Evolutionary conservation across 2,888 invertebrate genomes (phyloP).

Genomic region (Hipparchia sbordonii): DNA sequence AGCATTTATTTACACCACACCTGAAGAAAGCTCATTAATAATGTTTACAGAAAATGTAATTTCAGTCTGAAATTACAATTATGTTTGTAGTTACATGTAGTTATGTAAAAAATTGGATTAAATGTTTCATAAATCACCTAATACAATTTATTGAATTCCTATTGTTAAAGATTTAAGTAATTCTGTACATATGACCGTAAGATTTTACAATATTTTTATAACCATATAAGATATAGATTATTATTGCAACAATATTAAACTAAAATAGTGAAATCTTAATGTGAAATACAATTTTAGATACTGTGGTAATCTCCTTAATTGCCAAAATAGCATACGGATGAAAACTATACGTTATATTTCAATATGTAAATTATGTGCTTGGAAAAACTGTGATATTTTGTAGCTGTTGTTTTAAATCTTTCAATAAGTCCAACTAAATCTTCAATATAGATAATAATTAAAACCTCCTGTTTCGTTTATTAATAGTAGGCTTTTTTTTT

Average conservation of each 20-base stretch:
- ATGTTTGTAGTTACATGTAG: constrained; percentile 35
- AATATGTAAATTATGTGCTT: constrained; percentile 24
- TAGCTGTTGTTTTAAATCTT: too few relatives aligned
- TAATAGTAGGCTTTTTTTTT: too few relatives aligned
- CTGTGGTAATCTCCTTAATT: constrained; percentile 83
- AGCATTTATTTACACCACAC: constrained; percentile 78
- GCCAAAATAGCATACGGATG: constrained; percentile 73
- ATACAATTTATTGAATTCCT: constrained; percentile 44
- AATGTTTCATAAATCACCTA: constrained; percentile 48
- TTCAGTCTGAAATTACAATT: constrained; percentile 37
- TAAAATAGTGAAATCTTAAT: constrained; percentile 30
- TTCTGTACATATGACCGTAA: constrained; percentile 33
- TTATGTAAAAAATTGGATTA: constrained; percentile 39
- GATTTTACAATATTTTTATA: constrained; percentile 32
- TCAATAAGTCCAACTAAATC: too few relatives aligned
- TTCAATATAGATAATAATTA: too few relatives aligned
- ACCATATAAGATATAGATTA: constrained; percentile 36
- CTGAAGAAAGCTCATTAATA: constrained; percentile 79
- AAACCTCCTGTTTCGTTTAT: too few relatives aligned
- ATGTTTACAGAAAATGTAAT: constrained; percentile 37
- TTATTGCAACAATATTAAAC: constrained; percentile 22
- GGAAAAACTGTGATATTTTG: constrained; percentile 28
- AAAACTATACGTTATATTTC: constrained; percentile 28
- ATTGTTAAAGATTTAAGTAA: constrained; percentile 23
- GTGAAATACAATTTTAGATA: constrained; percentile 53